phyloP scores from a whole-genome alignment of 1,140 invertebrate genomes.

The Diachasma alloeum region DNA sequence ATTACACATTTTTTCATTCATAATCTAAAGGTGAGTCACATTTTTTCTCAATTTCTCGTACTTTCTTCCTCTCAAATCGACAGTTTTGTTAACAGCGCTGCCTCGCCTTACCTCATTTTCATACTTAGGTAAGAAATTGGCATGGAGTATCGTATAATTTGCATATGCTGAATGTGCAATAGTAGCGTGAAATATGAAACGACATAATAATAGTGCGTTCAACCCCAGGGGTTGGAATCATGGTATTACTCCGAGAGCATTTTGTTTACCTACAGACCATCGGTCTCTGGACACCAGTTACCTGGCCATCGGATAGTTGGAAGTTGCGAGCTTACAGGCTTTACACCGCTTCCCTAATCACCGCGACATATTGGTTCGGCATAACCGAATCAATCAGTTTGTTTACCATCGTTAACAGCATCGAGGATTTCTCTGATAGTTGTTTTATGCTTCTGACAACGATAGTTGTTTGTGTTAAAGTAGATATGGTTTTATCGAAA shows the following conservation, averaged over 20 bases:
- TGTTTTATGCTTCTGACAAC: background rate
- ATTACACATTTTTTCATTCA: no score
- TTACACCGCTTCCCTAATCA: background rate
- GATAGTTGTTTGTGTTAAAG: background rate
- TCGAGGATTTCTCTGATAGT: background rate
- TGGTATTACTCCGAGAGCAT: background rate
- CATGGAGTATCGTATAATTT: no score
- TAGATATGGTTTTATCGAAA: background rate
- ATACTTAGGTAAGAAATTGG: no score
- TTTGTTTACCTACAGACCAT: background rate
- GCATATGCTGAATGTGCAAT: no score
- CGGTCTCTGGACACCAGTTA: background rate
- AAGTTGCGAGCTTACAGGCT: background rate
- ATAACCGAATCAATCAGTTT: background rate
- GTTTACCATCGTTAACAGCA: background rate
- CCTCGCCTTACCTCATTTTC: no score
- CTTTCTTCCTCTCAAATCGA: no score
- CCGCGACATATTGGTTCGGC: background rate
- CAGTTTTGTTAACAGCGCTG: no score
- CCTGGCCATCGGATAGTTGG: background rate
- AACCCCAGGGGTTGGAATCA: background rate
- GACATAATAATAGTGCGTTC: no score
- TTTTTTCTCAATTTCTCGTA: no score
- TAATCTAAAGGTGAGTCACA: no score
- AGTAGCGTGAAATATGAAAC: no score